Evolutionary conservation across 2,888 invertebrate genomes (phyloP), one percentile per base, ranked within the genome.

Genomic region (Meloe dianella): DNA sequence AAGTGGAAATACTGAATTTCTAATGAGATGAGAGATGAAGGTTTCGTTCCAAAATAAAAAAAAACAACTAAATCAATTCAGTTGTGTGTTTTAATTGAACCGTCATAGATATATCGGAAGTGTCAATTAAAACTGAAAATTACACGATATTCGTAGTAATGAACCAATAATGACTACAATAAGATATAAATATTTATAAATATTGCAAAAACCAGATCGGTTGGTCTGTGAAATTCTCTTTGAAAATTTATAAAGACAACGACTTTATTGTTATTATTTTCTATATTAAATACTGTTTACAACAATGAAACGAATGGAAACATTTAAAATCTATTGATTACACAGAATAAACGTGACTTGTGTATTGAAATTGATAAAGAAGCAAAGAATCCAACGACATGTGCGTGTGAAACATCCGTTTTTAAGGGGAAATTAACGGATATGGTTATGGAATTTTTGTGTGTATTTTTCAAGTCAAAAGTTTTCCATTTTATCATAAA

Each of bases 361-460:
- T 9, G 47, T 20, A 20, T 47, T 10, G 20, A 47, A 20, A 47
- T 17, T 47, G 17, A 22, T 4, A 6, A 47, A 47, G 20, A 47
- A 9, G 22, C 47, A 47, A 47, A 47, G 47, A 47, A 7, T 8
- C 5, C 0, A 41, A 41, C 41, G 47, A 47, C 20, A 47, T 20
- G 47, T 47, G 20, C 10, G 47, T 47, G 47, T 47, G 9, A 9
- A 47, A 10, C 47, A 20, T 47, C 47, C 47, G 47, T 47, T 47
- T 47, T 20, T 1, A n/a, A 9, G 47, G 47, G 20, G n/a, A 20
- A 47, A 47, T 47, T 47, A 47, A 47, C 47, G 47, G 47, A 47
- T 47, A 47, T 47, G 47, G 47, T 47, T 47, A 20, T 47, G 47
- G 47, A 20, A 47, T 47, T 47, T 22, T 47, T 20, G 22, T 20